Evolutionary conservation across 2,113 vertebrate species (phyloP).

Genomic region (Propithecus coquereli): DNA sequence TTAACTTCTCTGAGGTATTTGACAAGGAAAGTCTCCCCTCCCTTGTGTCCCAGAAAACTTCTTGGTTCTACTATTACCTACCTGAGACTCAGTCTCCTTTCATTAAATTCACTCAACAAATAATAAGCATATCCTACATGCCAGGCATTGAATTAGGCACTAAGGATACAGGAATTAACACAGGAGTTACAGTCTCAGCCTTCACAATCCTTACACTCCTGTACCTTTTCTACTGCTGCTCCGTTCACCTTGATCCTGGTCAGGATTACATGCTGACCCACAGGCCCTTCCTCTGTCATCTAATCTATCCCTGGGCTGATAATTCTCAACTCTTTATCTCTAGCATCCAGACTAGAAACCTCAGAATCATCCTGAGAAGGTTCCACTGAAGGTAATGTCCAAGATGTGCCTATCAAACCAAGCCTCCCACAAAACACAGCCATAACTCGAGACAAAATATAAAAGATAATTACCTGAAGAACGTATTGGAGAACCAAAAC

Average conservation of each 20-base stretch:
- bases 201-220: background rate
- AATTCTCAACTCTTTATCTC: background rate
- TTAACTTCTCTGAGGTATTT: background rate
- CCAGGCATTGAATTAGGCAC: background rate
- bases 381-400: no score
- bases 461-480: no score
- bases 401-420: no score
- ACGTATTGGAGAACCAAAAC: no score
- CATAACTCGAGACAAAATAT: no score
- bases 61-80: background rate
- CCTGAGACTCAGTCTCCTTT: background rate
- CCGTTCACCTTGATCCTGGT: background rate
- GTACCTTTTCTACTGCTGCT: background rate
- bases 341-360: background rate
- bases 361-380: background rate
- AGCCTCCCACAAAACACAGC: no score
- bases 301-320: background rate
- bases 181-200: background rate
- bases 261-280: background rate
- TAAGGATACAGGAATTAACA: background rate
- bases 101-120: background rate
- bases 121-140: background rate
- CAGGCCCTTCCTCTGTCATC: background rate
- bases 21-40: background rate
- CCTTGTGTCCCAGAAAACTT: background rate